A percentile compares a stretch with the other conserved stretches of the same genome.
phyloP scores from a whole-genome alignment of 2,113 vertebrate genomes.

The Hypocryptadius cinnamomeus region DNA sequence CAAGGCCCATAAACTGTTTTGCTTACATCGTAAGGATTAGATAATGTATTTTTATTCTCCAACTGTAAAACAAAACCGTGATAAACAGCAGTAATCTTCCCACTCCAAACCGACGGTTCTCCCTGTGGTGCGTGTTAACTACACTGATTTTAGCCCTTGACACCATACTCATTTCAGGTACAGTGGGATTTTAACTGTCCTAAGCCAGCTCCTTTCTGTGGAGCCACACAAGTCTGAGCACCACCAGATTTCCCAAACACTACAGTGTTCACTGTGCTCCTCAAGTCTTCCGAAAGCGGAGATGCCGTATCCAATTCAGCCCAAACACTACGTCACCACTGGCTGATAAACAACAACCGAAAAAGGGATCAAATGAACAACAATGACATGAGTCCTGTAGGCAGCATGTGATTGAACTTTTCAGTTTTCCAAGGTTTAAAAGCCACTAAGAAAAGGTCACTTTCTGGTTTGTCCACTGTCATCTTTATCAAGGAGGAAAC shows the following conservation, averaged over 20 bases:
- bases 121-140: conserved; percentile 3
- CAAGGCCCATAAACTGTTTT: conserved; percentile 63
- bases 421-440: conserved; percentile 60
- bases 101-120: background rate
- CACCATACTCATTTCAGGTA: conserved; percentile 38
- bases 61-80: conserved; percentile 42
- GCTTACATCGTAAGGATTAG: conserved; percentile 51
- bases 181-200: conserved; percentile 34
- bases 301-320: conserved; percentile 63
- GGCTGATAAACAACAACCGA: conserved; percentile 40
- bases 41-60: conserved; percentile 50
- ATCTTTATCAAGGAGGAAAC: conserved; percentile 55
- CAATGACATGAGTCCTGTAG: conserved; percentile 65
- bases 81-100: conserved; percentile 5
- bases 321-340: conserved; percentile 50
- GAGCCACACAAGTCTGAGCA: conserved; percentile 37
- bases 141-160: conserved; percentile 72
- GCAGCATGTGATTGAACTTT: conserved; percentile 68
- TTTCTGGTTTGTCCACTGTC: conserved; percentile 66
- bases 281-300: conserved; percentile 47
- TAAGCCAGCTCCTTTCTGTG: conserved; percentile 39
- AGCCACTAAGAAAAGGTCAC: conserved; percentile 70
- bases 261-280: conserved; percentile 43
- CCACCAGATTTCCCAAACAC: conserved; percentile 49
- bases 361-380: conserved; percentile 31